Evolutionary conservation across 2,888 invertebrate species (phyloP).

Genomic region (Clunio marinus): DNA sequence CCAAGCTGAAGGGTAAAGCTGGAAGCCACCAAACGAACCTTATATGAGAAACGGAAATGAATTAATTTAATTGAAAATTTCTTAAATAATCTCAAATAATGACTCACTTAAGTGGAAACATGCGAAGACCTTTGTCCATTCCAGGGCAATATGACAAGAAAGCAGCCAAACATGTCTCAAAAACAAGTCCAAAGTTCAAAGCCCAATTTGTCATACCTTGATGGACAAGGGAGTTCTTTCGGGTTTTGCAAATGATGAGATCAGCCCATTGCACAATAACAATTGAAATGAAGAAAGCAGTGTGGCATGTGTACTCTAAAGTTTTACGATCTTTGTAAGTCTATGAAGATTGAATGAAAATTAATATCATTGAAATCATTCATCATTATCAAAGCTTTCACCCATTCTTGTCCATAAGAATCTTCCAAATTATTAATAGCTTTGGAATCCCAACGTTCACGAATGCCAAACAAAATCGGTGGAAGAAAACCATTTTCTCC

Average conservation of each 20-base stretch:
- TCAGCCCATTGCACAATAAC: slow-evolving; percentile 98
- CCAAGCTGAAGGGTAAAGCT: slow-evolving; percentile 94
- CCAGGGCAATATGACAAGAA: slow-evolving; percentile 96
- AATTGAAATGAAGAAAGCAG: slow-evolving; percentile 97
- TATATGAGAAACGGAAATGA: slow-evolving; percentile 47
- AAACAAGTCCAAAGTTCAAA: slow-evolving; percentile 89
- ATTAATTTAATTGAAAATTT: background rate
- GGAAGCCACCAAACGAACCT: slow-evolving; percentile 99
- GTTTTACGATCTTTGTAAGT: slow-evolving; percentile 94
- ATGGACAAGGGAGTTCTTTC: slow-evolving; percentile 92
- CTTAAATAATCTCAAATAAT: background rate
- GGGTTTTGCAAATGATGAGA: slow-evolving; percentile 96
- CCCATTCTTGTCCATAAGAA: slow-evolving; percentile 99
- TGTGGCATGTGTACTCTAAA: slow-evolving; percentile 95
- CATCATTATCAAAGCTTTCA: slow-evolving; percentile 49
- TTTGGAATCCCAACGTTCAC: slow-evolving; percentile 97
- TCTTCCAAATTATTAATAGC: slow-evolving; percentile 97
- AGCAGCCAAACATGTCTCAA: slow-evolving; percentile 91
- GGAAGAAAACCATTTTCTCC: slow-evolving; percentile 99
- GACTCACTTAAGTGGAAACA: slow-evolving; percentile 93
- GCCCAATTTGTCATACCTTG: slow-evolving; percentile 99
- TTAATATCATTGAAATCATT: background rate
- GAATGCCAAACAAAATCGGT: slow-evolving; percentile 81
- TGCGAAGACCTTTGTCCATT: slow-evolving; percentile 95
- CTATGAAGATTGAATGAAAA: slow-evolving; percentile 52